Base-by-base conservation (phyloP, 2,888 invertebrate genomes). In the Caenorhabditis sulstoni region DNA sequence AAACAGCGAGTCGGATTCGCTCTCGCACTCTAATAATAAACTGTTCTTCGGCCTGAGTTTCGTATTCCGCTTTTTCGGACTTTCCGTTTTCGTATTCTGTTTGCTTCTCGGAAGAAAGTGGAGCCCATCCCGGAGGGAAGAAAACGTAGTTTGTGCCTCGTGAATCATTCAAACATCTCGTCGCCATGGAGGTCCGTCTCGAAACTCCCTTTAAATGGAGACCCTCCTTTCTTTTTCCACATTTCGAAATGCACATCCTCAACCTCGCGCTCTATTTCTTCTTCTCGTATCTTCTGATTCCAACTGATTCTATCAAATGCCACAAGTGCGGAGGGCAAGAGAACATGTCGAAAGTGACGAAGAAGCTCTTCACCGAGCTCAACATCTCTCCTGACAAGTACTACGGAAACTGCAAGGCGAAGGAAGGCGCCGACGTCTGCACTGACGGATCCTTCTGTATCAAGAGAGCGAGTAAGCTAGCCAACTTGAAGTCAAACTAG, bases 1-100 rank as follows among this genome's bases (percentile, higher is more conserved):
- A 73, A 80, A 49, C 66, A 74, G 53, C 22, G 74, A 23, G 78
- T 84, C 20, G 84, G 84, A 18, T 84, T 84, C 50, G 50, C 79
- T 22, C 57, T 67, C 18, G 53, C 78, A 3, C 67, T 62, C 57
- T 41, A 57, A 41, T 4, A 37, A 8, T 70, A 20, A 11, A 47
- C n/a, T 39, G 39, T 1, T 37, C 35, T 37, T 49, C 8, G 20
- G n/a, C 29, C 29, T 7, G 44, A 3, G 3, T 44, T 44, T 44
- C 44, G 44, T 44, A 44, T 44, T 44, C 44, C 44, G 44, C 11
- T 44, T 44, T 44, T n/a, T 44, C 29, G 29, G 29, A 29, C 29
- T 29, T 29, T 9, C 16, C 16, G 14, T 29, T 29, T 29, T 29
- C 29, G 67, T 67, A 67, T 67, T 67, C 4, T 67, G 57, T 7